Conservation (phyloP, 2,888 invertebrate species). For the Athrips mouffetella region DNA sequence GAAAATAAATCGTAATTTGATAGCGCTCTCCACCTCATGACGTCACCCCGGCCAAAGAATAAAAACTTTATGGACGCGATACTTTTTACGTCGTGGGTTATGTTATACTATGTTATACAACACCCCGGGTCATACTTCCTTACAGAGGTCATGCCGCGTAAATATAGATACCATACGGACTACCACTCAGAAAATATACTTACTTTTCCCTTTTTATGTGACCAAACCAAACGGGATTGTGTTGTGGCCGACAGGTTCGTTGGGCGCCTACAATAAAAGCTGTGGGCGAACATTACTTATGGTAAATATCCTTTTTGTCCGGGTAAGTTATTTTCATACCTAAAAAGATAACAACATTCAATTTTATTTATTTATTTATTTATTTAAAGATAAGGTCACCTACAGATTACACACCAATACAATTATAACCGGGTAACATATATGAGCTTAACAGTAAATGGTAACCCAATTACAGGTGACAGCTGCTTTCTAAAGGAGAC, state of each 20-base stretch:
- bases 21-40: conserved; percentile 37
- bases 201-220: conserved; percentile 7
- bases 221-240: conserved; percentile 1
- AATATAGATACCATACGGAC: too few relatives aligned
- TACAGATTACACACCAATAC: too few relatives aligned
- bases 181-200: conserved; percentile 2
- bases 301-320: background rate
- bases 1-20: conserved; percentile 63
- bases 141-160: conserved; percentile 8
- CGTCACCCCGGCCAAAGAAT: conserved; percentile 18
- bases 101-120: background rate
- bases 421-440: too few relatives aligned
- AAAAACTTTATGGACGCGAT: conserved; percentile 23
- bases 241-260: conserved; percentile 2
- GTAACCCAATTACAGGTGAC: too few relatives aligned
- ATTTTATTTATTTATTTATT: too few relatives aligned
- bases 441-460: too few relatives aligned
- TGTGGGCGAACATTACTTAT: background rate
- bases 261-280: background rate
- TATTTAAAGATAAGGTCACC: too few relatives aligned
- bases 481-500: too few relatives aligned
- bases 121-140: conserved; percentile 4
- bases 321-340: background rate
- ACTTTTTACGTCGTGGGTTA: conserved; percentile 18
- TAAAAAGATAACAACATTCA: background rate